Evolutionary conservation across 2,888 invertebrate genomes (phyloP), one percentile per base, ranked within the genome.

Genomic region (Amphipyra berbera): DNA sequence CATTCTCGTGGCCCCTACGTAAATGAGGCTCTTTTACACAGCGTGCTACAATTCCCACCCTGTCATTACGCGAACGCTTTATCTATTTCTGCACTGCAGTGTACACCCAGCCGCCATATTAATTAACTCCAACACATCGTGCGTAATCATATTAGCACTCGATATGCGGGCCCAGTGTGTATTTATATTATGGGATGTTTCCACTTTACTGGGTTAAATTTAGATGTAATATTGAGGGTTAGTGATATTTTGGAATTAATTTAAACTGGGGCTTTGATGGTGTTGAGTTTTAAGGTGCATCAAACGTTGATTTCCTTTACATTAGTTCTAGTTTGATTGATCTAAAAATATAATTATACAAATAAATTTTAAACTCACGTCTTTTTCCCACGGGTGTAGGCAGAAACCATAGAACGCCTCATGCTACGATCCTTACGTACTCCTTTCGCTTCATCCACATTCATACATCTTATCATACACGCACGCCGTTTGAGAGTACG

Each of bases 71-170:
- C 30, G 58, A 70, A 60, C 68, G 68, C 64, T 79, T 66, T 73
- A 78, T 76, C 73, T 76, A 71, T 73, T 68, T 58, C 68, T 68
- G 56, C 59, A 68, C 52, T 69, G 64, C 73, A 62, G 63, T 63
- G 59, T 61, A 73, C 50, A 66, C 33, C n/a, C 62, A 50, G 45
- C 78, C 62, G 55, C 61, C 44, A 77, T 61, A 79, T 78, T 78
- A 79, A 78, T 76, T 79, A 78, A 72, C 45, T 50, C 52, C 58
- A 53, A 79, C 71, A 78, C 77, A 79, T 68, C 60, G 52, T 15
- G 54, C 53, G 63, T 73, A 68, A 73, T 78, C 61, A 79, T 74
- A 76, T 76, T 69, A 69, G 40, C 71, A 54, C 60, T 49, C 60
- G 45, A 73, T 78, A 70, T 73, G 63, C 47, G 57, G 41, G 54